phyloP scores from a whole-genome alignment of 2,113 vertebrate genomes.

The Pseudorectes ferrugineus region DNA sequence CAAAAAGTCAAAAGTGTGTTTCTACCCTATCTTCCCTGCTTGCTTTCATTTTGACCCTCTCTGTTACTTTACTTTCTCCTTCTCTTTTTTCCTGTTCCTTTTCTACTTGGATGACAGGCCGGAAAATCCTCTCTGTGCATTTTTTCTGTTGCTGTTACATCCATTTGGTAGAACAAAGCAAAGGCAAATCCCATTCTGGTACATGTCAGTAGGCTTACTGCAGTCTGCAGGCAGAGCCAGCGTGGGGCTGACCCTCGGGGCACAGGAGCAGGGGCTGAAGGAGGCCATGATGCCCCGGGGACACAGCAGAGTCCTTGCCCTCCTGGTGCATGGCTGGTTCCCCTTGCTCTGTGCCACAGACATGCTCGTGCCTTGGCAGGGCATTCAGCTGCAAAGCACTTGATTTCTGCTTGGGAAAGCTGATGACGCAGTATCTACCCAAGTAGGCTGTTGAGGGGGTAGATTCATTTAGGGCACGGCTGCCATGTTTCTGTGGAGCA shows the following conservation, averaged over 20 bases:
- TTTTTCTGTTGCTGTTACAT: background rate
- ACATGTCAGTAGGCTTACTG: background rate
- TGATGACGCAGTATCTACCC: background rate
- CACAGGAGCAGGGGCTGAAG: background rate
- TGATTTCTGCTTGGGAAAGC: background rate
- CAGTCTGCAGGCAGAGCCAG: background rate
- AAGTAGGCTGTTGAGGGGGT: background rate
- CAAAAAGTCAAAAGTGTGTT: background rate
- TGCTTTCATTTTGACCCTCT: background rate
- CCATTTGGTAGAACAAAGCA: background rate
- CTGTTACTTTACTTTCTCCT: background rate
- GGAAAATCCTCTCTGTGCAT: background rate
- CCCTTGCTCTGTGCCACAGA: background rate
- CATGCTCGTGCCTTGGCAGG: rapidly evolving
- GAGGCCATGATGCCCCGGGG: background rate
- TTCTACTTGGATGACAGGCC: background rate
- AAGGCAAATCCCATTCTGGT: background rate
- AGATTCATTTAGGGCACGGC: background rate
- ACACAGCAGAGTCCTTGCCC: background rate
- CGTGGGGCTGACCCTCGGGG: rapidly evolving
- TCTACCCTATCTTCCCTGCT: background rate
- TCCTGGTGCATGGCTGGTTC: background rate
- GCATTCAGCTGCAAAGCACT: background rate
- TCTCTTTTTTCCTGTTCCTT: background rate
- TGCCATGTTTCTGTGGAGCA: background rate